phyloP scores from a whole-genome alignment of 2,113 vertebrate genomes.

The Pseudois nayaur region DNA sequence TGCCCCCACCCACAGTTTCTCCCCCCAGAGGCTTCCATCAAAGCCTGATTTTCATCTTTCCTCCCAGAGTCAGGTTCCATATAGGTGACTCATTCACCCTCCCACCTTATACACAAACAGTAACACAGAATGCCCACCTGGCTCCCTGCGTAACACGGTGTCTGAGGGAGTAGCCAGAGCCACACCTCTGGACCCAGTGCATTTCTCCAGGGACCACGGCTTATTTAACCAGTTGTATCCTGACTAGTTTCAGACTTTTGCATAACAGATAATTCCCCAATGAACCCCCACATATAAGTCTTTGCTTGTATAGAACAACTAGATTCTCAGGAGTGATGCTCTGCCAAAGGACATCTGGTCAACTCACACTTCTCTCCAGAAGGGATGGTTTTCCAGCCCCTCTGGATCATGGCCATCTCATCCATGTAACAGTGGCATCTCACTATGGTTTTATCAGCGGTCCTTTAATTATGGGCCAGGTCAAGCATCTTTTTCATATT shows the following conservation, averaged over 20 bases:
- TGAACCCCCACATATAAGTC: not conserved
- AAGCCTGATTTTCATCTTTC: not conserved
- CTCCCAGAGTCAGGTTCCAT: not conserved
- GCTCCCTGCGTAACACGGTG: not conserved
- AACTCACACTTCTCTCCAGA: no score
- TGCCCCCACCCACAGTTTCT: not conserved
- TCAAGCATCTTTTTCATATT: not conserved
- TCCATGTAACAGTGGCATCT: not conserved
- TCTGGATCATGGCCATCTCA: not conserved
- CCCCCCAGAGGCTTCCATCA: not conserved
- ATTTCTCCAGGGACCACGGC: not conserved
- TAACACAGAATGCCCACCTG: not conserved
- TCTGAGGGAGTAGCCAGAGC: not conserved
- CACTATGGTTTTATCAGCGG: not conserved
- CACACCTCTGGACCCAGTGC: not conserved
- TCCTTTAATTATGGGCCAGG: not conserved
- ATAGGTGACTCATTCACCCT: rapidly evolving
- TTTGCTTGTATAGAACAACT: not conserved
- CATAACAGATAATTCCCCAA: not conserved
- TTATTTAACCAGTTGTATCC: not conserved
- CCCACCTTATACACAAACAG: not conserved
- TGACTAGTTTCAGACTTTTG: not conserved
- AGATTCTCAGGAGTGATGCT: not conserved
- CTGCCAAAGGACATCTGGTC: not conserved
- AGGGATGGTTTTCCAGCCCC: not conserved